Conservation (phyloP, 2,113 vertebrate species). For the Sorex araneus region DNA sequence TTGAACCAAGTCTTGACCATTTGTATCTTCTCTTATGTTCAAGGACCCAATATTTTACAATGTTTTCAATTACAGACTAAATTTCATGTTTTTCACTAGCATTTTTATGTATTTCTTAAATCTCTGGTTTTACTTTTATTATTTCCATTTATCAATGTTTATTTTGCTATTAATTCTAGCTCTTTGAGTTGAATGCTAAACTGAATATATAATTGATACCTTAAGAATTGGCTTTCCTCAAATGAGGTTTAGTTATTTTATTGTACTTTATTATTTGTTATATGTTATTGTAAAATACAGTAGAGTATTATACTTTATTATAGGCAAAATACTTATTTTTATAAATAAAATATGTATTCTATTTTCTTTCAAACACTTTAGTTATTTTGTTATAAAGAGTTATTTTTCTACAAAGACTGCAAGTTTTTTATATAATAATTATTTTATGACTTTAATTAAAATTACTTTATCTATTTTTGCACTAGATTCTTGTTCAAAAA, state of each 20-base stretch:
- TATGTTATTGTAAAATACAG: no score
- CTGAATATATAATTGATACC: background rate
- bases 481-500: background rate
- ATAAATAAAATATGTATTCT: no score
- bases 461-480: background rate
- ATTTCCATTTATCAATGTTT: background rate
- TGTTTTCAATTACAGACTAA: background rate
- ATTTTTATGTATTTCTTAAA: conserved; percentile 3
- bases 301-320: no score
- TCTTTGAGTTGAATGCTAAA: conserved; percentile 7
- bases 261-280: no score
- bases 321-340: no score
- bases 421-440: background rate
- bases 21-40: conserved; percentile 21
- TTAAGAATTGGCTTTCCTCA: conserved; percentile 26
- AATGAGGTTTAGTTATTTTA: background rate
- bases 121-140: conserved; percentile 5
- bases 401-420: background rate
- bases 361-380: background rate
- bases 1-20: background rate
- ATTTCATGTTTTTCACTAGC: background rate
- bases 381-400: background rate
- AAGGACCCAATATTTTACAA: conserved; percentile 38
- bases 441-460: background rate
- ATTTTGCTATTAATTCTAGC: background rate